phyloP scores from a whole-genome alignment of 2,113 vertebrate species.

The Nymphicus hollandicus region DNA sequence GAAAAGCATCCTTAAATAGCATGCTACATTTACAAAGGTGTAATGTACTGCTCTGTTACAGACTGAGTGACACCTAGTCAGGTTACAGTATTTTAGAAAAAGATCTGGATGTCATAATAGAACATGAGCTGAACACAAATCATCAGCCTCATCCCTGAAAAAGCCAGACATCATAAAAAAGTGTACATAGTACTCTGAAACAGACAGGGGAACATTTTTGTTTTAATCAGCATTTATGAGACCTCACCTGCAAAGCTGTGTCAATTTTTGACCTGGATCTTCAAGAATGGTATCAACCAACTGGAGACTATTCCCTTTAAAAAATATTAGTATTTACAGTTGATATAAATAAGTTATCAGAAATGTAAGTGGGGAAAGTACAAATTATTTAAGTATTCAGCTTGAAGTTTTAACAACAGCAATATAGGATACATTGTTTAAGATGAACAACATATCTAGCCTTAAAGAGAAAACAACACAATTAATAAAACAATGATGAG shows the following conservation, averaged over 20 bases:
- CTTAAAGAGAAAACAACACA: neutral
- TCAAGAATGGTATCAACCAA: neutral
- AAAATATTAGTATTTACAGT: neutral
- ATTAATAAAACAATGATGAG: neutral
- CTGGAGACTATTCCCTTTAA: neutral
- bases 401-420: neutral
- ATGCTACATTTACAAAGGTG: neutral
- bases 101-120: neutral
- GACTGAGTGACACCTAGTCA: neutral
- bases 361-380: neutral
- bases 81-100: neutral
- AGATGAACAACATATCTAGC: neutral
- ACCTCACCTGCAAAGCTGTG: neutral
- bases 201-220: neutral
- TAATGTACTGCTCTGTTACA: neutral
- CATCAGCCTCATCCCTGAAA: neutral
- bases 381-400: fast-evolving
- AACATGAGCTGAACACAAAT: neutral
- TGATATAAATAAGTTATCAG: neutral
- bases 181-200: neutral
- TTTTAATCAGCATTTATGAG: neutral
- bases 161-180: neutral
- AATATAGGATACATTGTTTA: neutral
- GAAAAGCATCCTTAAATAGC: neutral
- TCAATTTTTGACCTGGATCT: neutral